Conservation (phyloP, 1,140 invertebrate species). For the Ostrea denselamellosa region DNA sequence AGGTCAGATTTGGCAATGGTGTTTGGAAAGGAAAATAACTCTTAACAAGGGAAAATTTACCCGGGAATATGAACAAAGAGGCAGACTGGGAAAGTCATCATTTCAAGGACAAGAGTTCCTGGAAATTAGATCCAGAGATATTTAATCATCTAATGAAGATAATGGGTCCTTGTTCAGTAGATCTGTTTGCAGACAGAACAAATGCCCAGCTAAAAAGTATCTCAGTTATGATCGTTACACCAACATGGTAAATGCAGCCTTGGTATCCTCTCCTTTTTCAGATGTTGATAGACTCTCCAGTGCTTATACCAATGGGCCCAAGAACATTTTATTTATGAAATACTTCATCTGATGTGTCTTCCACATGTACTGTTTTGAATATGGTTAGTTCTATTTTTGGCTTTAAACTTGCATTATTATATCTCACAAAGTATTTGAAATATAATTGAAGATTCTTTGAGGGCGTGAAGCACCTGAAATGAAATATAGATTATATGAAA, state of each 20-base stretch:
- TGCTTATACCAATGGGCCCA: too few species aligned
- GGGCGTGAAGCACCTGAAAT: neutral
- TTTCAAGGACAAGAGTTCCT: conserved; percentile 36
- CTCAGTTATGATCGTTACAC: conserved; percentile 41
- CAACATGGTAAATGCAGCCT: conserved; percentile 42
- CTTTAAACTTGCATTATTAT: too few species aligned
- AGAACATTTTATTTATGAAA: too few species aligned
- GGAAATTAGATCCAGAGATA: conserved; percentile 28
- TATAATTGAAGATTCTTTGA: conserved; percentile 35
- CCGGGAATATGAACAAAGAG: too few species aligned
- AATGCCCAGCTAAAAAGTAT: conserved; percentile 42
- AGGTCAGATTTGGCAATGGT: conserved; percentile 19
- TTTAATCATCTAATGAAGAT: conserved; percentile 29
- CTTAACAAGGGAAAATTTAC: too few species aligned
- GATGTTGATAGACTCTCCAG: too few species aligned
- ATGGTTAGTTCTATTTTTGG: too few species aligned
- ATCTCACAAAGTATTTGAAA: too few species aligned
- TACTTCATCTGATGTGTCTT: too few species aligned
- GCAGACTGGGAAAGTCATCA: neutral
- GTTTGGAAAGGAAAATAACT: neutral
- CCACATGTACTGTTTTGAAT: too few species aligned
- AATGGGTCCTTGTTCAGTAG: conserved; percentile 32
- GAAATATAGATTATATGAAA: conserved; percentile 28
- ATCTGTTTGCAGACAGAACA: conserved; percentile 45
- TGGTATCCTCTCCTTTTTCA: conserved; percentile 38